Evolutionary conservation across 2,797 vertebrate species (phyloP), one percentile per base, ranked within the genome.

Genomic region (Propithecus perrieri): DNA sequence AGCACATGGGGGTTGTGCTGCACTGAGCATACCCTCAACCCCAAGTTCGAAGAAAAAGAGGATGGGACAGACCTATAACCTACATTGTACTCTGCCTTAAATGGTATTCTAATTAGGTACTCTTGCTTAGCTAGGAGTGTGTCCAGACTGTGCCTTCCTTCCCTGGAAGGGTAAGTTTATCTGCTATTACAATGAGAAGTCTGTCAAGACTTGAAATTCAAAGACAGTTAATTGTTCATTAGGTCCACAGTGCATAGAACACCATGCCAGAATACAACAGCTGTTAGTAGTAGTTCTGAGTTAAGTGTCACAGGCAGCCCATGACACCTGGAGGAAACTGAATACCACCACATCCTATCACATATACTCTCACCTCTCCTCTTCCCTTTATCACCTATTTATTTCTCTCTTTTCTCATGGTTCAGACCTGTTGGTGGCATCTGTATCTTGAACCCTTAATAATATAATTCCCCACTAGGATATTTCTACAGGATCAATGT

Each of bases 141-240:
- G 71, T 90, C 85, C 87, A 93, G 78, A 92, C n/a, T 72, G 94
- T 94, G 59, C 43, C 41, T 90, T 87, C 55, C 87, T 85, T 87
- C 55, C 33, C 75, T 94, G 69, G 79, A 96, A 97, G 86, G 67
- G 2, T 97, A 93, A 96, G 75, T 85, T 0, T 67, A 94, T 93
- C 84, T 96, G 50, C 71, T 91, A 79, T 57, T 74, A 94, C 81
- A 96, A 97, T 76, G 86, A 75, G 55, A 97, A 94, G 88, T 95
- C 83, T 94, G 91, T 97, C 55, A 97, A 87, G 59, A 87, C 69
- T 80, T 81, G 90, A 97, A 92, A 97, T 89, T 95, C 94, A 90
- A 96, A 93, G 89, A 93, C 9, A 85, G 55, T 79, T 79, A 83
- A 96, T 53, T 96, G 78, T 89, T 96, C 78, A 63, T 85, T 85